Evolutionary conservation across 2,888 invertebrate species (phyloP).

Genomic region (Plebejus melissa): DNA sequence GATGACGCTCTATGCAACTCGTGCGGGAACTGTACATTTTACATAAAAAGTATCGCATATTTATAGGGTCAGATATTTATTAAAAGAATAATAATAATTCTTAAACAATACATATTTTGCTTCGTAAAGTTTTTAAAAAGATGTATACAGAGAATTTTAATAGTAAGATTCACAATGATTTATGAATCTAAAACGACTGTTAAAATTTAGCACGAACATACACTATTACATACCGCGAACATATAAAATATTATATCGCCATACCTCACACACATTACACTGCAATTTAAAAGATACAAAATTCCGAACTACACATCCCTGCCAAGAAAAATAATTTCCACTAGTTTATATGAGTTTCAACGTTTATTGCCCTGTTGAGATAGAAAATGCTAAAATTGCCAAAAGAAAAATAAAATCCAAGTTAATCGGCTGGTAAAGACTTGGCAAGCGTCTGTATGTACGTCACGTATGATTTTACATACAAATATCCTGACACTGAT

Average conservation of each 20-base stretch:
- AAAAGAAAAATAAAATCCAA: slow-evolving; percentile 39
- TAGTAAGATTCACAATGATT: background rate
- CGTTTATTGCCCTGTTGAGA: slow-evolving; percentile 36
- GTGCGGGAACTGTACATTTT: too few species aligned
- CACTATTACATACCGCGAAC: slow-evolving; percentile 11
- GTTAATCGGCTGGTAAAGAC: slow-evolving; percentile 40
- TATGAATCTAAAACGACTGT: slow-evolving; percentile 21
- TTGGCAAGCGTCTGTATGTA: slow-evolving; percentile 41
- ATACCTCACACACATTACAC: slow-evolving; percentile 27
- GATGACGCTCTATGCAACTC: too few species aligned
- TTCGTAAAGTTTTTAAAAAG: background rate
- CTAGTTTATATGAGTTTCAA: slow-evolving; percentile 38
- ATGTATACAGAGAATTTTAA: background rate
- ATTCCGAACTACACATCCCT: slow-evolving; percentile 31
- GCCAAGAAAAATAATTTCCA: slow-evolving; percentile 39
- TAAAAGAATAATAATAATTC: too few species aligned
- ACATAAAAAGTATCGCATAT: too few species aligned
- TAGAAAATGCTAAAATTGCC: slow-evolving; percentile 35
- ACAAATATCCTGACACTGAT: slow-evolving; percentile 35
- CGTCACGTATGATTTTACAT: slow-evolving; percentile 39
- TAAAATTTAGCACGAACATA: slow-evolving; percentile 12
- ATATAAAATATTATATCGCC: slow-evolving; percentile 21
- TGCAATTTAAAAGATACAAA: slow-evolving; percentile 33
- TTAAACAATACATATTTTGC: too few species aligned
- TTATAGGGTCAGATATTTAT: too few species aligned